phyloP scores from a whole-genome alignment of 2,113 vertebrate species.

The Emydura subglobosa region DNA sequence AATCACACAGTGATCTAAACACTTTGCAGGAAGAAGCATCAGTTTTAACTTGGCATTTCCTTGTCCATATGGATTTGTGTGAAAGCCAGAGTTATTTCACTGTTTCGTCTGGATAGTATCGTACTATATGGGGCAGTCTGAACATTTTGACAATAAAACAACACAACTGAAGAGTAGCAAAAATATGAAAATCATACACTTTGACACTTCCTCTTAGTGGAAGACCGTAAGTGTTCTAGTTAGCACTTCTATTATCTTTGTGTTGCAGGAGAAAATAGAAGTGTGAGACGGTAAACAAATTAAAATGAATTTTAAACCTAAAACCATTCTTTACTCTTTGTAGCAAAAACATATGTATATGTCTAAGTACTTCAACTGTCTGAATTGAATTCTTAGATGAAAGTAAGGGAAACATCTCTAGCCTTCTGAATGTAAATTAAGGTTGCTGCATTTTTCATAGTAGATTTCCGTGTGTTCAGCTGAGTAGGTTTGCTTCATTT shows the following conservation, averaged over 20 bases:
- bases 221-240: neutral
- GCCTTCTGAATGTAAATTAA: neutral
- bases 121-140: neutral
- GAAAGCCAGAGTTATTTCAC: neutral
- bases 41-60: neutral
- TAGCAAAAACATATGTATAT: neutral
- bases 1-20: neutral
- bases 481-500: neutral
- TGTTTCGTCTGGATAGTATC: neutral
- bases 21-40: neutral
- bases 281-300: neutral
- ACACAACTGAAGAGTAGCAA: neutral
- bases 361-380: neutral
- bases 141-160: neutral
- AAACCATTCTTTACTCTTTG: neutral
- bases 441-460: accelerated
- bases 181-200: neutral
- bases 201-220: neutral
- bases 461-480: accelerated
- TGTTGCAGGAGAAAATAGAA: neutral
- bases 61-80: neutral
- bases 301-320: neutral
- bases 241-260: neutral
- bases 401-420: accelerated
- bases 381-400: neutral